Base-by-base conservation (phyloP, 1,140 invertebrate species). In the Ganaspis sp. region DNA sequence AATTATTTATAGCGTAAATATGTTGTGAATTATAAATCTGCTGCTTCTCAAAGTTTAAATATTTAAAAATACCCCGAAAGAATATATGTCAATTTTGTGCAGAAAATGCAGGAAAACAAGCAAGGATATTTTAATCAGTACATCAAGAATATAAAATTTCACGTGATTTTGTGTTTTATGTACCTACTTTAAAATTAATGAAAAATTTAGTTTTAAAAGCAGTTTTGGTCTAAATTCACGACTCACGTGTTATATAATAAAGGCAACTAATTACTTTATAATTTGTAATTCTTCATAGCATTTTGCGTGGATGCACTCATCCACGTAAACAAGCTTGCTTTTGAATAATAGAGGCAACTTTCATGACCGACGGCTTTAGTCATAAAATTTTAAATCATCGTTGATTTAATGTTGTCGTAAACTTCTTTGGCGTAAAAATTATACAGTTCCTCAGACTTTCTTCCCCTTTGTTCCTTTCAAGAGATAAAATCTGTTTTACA, bases 301-400 rank as follows among this genome's bases (percentile, higher is more conserved):
- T 64, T 64, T n/a, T 64, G 23, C 15, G 26, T 34, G 21, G 5
- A 21, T 9, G 12, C 9, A 15, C 23, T 15, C 12, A 64, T 21
- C 4, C n/a, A 49, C 26, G 23, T 64, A 64, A 64, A 64, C 26
- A 64, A 29, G 26, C 4, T 15, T 26, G 23, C 23, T 29, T 58
- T 58, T 64, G 23, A 64, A 64, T 64, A 64, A 29, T 29, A 64
- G 23, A 64, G 4, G 58, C 11, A 26, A 64, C 12, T 64, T 64
- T 64, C 58, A 64, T 64, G 58, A 58, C 21, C 53, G 19, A 64
- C 58, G 58, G 23, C 58, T n/a, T 29, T 64, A 29, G 26, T 64
- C 58, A 64, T 64, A 64, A 64, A 64, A 64, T 64, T 64, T 64
- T 64, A 64, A 64, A 64, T 64, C 23, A 29, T 29, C 58, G 58